phyloP scores from a whole-genome alignment of 2,113 vertebrate genomes.

The Nestor notabilis region DNA sequence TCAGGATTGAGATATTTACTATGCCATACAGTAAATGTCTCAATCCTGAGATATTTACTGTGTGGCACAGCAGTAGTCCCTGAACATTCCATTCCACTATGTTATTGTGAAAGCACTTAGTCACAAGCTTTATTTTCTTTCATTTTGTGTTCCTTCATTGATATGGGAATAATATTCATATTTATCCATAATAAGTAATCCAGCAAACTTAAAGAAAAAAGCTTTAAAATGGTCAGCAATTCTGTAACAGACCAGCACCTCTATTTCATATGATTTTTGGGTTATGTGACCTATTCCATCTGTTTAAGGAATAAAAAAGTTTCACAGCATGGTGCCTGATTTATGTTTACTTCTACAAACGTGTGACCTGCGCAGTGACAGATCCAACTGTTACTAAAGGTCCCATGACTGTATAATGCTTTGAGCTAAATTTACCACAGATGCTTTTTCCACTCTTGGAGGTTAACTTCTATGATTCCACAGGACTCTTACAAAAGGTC shows the following conservation, averaged over 20 bases:
- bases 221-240: background rate
- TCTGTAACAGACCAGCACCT: background rate
- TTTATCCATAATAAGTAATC: background rate
- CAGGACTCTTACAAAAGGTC: background rate
- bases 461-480: background rate
- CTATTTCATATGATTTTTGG: background rate
- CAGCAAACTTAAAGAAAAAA: background rate
- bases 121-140: background rate
- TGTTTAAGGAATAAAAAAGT: background rate
- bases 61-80: background rate
- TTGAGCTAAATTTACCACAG: background rate
- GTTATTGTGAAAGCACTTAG: background rate
- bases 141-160: background rate
- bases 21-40: background rate
- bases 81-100: background rate
- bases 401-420: slow-evolving; percentile 6
- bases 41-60: background rate
- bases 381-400: background rate
- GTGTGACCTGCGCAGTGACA: background rate
- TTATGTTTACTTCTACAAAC: background rate
- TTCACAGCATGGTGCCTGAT: background rate
- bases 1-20: background rate
- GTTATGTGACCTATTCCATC: background rate
- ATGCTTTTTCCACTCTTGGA: background rate
- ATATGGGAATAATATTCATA: background rate